A percentile compares a stretch with the other conserved stretches of the same genome.
Evolutionary conservation across 2,113 vertebrate genomes (phyloP).

Genomic region (Phylloscopus trochiloides): DNA sequence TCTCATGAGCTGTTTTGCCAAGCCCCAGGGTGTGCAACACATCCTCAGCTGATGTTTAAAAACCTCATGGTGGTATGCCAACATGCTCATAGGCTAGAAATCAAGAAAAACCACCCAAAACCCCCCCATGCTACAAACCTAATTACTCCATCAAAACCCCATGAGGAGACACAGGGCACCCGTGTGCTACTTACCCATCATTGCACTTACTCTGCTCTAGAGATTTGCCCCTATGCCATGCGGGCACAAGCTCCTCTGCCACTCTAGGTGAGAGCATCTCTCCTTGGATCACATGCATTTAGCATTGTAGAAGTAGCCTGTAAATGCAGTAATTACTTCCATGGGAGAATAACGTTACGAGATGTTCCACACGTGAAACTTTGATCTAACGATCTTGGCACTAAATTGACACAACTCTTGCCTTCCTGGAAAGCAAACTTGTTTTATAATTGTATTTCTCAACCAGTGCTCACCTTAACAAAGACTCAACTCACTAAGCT

Average conservation of each 20-base stretch:
- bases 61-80: fast-evolving
- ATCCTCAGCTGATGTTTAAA: neutral
- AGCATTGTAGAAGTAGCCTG: neutral
- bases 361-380: neutral
- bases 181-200: fast-evolving
- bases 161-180: neutral
- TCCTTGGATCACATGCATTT: neutral
- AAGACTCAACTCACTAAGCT: neutral
- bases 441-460: neutral
- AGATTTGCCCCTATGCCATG: neutral
- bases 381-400: neutral
- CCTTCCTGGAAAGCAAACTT: neutral
- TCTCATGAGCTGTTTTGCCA: neutral
- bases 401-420: neutral
- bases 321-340: neutral
- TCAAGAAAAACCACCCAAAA: neutral
- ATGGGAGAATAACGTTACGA: neutral
- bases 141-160: neutral
- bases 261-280: neutral
- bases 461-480: neutral
- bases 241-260: neutral
- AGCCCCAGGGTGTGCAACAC: neutral
- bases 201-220: neutral
- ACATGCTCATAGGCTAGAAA: neutral
- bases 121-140: neutral